Evolutionary conservation across 2,113 vertebrate species (phyloP).

Genomic region (Pteropus alecto): DNA sequence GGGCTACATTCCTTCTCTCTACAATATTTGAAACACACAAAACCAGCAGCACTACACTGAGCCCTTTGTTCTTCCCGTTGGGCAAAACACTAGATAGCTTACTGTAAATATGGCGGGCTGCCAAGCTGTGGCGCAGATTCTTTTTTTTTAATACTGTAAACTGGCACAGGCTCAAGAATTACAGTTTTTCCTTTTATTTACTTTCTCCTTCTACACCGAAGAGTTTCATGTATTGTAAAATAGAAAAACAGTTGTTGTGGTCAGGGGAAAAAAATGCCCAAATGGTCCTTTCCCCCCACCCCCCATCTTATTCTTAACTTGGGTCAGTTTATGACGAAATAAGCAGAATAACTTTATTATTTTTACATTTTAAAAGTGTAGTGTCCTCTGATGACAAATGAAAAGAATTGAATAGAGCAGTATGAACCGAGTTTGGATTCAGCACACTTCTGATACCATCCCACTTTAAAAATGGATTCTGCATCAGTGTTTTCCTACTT

Average conservation of each 20-base stretch:
- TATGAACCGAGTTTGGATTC: slow-evolving; percentile 58
- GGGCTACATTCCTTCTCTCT: slow-evolving; percentile 75
- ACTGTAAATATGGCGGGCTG: slow-evolving; percentile 87
- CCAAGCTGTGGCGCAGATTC: slow-evolving; percentile 87
- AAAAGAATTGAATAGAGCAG: slow-evolving; percentile 10
- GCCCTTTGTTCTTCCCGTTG: slow-evolving; percentile 85
- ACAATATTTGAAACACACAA: slow-evolving; percentile 75
- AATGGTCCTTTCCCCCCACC: neutral
- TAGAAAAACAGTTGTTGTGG: slow-evolving; percentile 53
- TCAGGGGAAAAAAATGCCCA: neutral
- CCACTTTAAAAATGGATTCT: slow-evolving; percentile 56
- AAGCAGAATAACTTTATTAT: neutral
- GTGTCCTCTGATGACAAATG: neutral
- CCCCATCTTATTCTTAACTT: neutral
- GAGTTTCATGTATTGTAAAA: slow-evolving; percentile 78
- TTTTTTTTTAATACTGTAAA: slow-evolving; percentile 91
- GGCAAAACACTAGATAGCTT: slow-evolving; percentile 87
- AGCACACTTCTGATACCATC: slow-evolving; percentile 27
- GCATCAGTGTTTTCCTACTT: neutral
- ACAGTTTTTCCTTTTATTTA: slow-evolving; percentile 87
- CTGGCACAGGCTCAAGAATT: slow-evolving; percentile 89
- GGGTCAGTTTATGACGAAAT: neutral
- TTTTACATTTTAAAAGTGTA: slow-evolving; percentile 29
- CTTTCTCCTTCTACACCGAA: slow-evolving; percentile 85
- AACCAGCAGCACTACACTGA: slow-evolving; percentile 77